Evolutionary conservation across 2,113 vertebrate species (phyloP), one percentile per base, ranked within the genome.

Genomic region (Glaucomys volans): DNA sequence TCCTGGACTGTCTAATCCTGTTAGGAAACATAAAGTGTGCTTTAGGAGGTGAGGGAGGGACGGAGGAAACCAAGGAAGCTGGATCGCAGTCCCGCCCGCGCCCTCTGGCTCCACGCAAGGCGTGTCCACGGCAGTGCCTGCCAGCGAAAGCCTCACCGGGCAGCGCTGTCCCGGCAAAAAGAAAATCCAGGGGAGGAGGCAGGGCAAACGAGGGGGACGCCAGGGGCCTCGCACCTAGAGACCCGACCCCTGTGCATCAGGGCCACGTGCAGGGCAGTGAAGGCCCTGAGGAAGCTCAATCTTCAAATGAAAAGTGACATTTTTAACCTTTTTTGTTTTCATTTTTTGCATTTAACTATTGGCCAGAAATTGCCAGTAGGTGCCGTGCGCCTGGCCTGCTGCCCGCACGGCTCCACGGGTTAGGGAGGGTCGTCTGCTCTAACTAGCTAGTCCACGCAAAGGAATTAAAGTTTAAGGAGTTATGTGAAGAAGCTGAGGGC

Each of bases 1-100:
- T 98, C 98, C 30, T 4, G 97, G 98, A 98, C 98, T 98, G 98
- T 98, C 98, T 98, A 97, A 97, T 98, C 98, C 98, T 98, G 98
- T 98, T 98, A 98, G 79, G 91, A 98, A 98, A 98, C 97, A 87
- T 95, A 79, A 98, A 98, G 97, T 95, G 96, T 97, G 96, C 97
- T 98, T 93, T 42, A 50, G 97, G 98, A 97, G 98, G 97, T 97
- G 97, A 98, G 98, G 97, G 96, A 35, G 37, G 71, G 95, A 74
- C 69, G 50, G 92, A 87, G 92, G 95, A 97, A 95, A 87, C 79
- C 79, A 96, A 93, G 94, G 87, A 71, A 83, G 50, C 92, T 84
- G 97, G 98, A 98, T 98, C 98, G 96, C 98, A 98, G 98, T 94
- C 98, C 97, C 97, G 81, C 97, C 97, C 97, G 1, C 3, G 28